phyloP scores from a whole-genome alignment of 2,888 invertebrate species.

The Masnerella sp. region DNA sequence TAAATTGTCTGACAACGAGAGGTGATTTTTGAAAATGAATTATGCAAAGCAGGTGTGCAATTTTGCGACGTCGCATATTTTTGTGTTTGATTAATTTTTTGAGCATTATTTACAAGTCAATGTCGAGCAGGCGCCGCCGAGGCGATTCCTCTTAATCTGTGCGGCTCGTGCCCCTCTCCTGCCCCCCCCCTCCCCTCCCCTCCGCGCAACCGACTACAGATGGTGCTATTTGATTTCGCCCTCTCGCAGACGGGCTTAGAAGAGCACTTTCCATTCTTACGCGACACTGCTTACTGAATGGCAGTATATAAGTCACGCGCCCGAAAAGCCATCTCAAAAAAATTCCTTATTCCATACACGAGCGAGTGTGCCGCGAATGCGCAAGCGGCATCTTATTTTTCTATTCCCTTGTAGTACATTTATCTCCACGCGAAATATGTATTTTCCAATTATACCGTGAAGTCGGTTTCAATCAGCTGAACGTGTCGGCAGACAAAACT shows the following conservation, averaged over 20 bases:
- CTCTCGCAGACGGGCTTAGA: conserved; percentile 30
- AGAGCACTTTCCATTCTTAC: conserved; percentile 39
- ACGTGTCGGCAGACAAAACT: conserved; percentile 11
- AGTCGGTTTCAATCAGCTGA: conserved; percentile 29
- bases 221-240: conserved; percentile 52
- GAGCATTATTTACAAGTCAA: conserved; percentile 50
- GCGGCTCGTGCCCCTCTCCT: conserved; percentile 17
- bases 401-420: conserved; percentile 46
- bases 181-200: background rate
- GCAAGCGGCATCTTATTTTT: conserved; percentile 38
- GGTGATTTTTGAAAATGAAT: conserved; percentile 15
- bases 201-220: conserved; percentile 29
- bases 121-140: conserved; percentile 23
- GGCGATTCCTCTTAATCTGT: conserved; percentile 37
- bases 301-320: conserved; percentile 52
- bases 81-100: conserved; percentile 29
- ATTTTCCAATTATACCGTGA: conserved; percentile 47
- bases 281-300: conserved; percentile 42
- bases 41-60: conserved; percentile 23
- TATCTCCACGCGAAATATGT: conserved; percentile 50
- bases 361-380: conserved; percentile 38
- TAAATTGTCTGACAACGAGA: no score
- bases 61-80: conserved; percentile 20
- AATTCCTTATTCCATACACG: conserved; percentile 53
- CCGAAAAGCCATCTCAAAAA: conserved; percentile 43